Base-by-base conservation (phyloP, 2,797 vertebrate species). In the Anableps anableps region DNA sequence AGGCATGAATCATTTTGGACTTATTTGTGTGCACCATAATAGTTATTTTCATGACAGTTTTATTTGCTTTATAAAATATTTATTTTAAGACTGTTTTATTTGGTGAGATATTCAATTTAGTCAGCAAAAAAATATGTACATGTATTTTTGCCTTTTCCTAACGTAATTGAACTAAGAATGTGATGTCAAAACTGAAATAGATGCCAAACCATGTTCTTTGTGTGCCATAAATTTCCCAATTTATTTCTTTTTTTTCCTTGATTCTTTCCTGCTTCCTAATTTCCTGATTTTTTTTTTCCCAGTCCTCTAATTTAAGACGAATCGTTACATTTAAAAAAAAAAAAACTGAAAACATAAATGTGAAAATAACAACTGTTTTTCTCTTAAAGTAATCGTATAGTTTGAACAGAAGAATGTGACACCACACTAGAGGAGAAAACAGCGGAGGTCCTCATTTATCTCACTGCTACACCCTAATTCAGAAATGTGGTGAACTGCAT, bases 401-500 rank as follows among this genome's bases (percentile, higher is more conserved):
- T 72, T 83, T 90, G 81, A 78, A 76, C 77, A 76, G 72, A 38
- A 80, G 60, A 64, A 66, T 38, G 29, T 51, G 79, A 62, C 47
- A 50, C 29, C 36, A 72, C 36, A 72, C 50, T 60, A 23, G 58
- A 60, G 60, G 36, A 41, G 55, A 84, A 43, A 79, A 55, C 48
- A 58, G 66, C n/a, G n/a, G 72, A 74, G 71, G 43, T 31, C 58
- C 80, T 84, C 58, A 17, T 83, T 85, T 72, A 80, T 90, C 82
- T 79, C 76, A 64, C 73, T 70, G 80, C 76, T 82, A 19, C 29
- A 64, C 79, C 77, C 60, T 62, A 48, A 70, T 10, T 48, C 79
- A 43, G 66, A 80, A 73, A 86, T 79, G 74, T 72, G 50, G 38
- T 82, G 85, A 86, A 89, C 88, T 83, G 68, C 41, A 41, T 76